Base-by-base conservation (phyloP, 2,888 invertebrate genomes). In the Coleophora deauratella region DNA sequence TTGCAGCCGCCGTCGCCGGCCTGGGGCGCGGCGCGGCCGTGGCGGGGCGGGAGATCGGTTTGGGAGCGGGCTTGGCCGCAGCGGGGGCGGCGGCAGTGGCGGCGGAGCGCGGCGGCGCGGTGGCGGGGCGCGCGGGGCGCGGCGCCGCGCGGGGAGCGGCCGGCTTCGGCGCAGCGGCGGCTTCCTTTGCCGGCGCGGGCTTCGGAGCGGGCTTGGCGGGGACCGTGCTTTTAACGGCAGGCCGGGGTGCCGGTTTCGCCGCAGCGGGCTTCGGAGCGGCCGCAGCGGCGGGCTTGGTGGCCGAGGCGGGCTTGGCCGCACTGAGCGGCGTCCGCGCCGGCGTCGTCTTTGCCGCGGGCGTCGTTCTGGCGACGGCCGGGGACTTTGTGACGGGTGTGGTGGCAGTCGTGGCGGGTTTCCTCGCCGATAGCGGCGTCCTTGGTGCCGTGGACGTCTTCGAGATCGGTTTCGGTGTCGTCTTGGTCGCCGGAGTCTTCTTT, bases 401-500 rank as follows among this genome's bases (percentile, higher is more conserved):
- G 38, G 45, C 45, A 31, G 51, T 27, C 13, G 51, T 32, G 8
- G 62, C 48, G 15, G 68, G 41, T 46, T 51, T 69, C 9, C 53
- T 49, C 7, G 65, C 45, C 1, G 54, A 38, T 42, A 60, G 50
- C 10, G 64, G 42, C 28, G 53, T 45, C 27, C 50, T 38, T 33
- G 47, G 34, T 30, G 43, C 34, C 10, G 53, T 41, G 28, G 51
- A 43, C 3, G 65, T 58, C n/a, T 57, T 59, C n/a, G 50, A 39
- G 31, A 64, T 61, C 0, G 59, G 33, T 33, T 65, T 66, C 33
- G 72, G 62, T 0, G 71, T 66, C 27, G 71, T 54, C 35, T 61
- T 72, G 41, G 73, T 62, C 1, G 60, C 54, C 9, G 61, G 41
- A 1, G 58, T 49, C 37, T 57, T 66, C 38, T 67, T 66, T 27